Percentiles rank a stretch among this genome's conserved stretches.
phyloP scores from a whole-genome alignment of 2,113 vertebrate species.

The Urocolius indicus region DNA sequence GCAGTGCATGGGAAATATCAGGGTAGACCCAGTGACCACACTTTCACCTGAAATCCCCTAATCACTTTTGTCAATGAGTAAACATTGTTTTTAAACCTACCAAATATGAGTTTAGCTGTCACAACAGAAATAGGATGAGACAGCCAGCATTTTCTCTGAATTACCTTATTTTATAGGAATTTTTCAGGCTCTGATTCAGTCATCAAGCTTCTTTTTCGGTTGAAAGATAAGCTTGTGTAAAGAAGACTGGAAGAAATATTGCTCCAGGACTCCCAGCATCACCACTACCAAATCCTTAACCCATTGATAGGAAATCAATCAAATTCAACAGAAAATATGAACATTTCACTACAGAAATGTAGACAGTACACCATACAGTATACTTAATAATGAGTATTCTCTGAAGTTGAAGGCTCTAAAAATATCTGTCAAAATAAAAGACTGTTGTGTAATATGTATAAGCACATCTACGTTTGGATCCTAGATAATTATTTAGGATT shows the following conservation, averaged over 20 bases:
- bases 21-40: background rate
- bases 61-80: background rate
- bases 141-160: background rate
- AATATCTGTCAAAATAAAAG: background rate
- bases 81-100: background rate
- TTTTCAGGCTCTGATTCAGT: background rate
- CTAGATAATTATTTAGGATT: background rate
- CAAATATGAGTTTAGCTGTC: background rate
- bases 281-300: background rate
- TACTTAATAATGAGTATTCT: background rate
- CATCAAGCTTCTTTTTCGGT: background rate
- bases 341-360: background rate
- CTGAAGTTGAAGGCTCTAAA: background rate
- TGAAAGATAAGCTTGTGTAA: background rate
- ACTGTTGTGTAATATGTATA: background rate
- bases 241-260: background rate
- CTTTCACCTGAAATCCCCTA: background rate
- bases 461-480: background rate
- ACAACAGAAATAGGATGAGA: background rate
- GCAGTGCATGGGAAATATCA: fast-evolving
- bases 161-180: background rate
- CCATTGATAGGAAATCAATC: background rate
- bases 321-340: fast-evolving
- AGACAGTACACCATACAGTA: background rate
- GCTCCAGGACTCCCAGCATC: background rate